Conservation (phyloP, 2,888 invertebrate genomes). For the Diadegma fenestrale region DNA sequence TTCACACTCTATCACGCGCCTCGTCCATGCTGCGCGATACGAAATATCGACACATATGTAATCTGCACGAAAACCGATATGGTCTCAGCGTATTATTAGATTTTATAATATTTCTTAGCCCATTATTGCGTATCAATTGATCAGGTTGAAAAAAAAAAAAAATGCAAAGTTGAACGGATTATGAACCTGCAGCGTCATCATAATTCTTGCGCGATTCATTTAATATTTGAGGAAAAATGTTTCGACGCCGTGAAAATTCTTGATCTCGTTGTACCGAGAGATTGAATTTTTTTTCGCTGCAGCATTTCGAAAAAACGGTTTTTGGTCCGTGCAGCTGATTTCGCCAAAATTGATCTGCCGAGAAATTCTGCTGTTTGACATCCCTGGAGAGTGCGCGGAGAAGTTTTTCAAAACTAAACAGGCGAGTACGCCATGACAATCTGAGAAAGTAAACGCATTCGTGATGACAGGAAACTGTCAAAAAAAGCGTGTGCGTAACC, state of each 20-base stretch:
- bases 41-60: conserved; percentile 2
- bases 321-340: too few species aligned
- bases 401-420: too few species aligned
- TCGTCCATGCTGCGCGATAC: neutral
- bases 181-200: neutral
- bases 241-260: neutral
- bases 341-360: too few species aligned
- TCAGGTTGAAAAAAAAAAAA: neutral
- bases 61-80: neutral
- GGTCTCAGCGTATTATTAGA: neutral
- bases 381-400: too few species aligned
- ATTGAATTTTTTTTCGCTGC: too few species aligned
- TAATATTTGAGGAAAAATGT: neutral
- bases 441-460: neutral
- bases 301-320: too few species aligned
- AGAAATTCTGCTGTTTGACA: too few species aligned
- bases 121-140: neutral
- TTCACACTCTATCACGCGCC: conserved; percentile 25
- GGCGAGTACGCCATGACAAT: too few species aligned
- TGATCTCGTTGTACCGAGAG: too few species aligned
- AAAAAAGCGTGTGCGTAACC: too few species aligned
- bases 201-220: neutral
- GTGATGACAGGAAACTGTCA: too few species aligned
- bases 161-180: neutral
- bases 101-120: neutral